Evolutionary conservation across 2,113 vertebrate species (phyloP), one percentile per base, ranked within the genome.

Genomic region (Nothocercus julius): DNA sequence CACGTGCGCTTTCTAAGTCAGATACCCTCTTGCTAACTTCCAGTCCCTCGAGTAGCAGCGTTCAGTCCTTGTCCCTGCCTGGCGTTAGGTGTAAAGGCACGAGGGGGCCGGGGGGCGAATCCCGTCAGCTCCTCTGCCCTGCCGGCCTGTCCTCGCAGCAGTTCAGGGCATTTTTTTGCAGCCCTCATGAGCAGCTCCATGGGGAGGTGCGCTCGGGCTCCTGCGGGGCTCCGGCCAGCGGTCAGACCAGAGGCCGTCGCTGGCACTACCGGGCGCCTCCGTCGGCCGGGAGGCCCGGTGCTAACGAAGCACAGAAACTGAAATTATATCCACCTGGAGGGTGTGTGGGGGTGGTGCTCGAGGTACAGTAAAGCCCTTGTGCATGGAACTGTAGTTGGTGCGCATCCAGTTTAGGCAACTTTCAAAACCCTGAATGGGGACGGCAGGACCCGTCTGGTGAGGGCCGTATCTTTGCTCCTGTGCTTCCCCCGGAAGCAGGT

Each of bases 291-390:
- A 91, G 81, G 82, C 68, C 62, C 36, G 42, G 81, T 6, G 11
- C 80, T 87, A 95, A 92, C 61, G 78, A 88, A 80, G 94, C 90
- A 53, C 27, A 83, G 89, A 90, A 91, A 79, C 45, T 56, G 82
- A 84, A 85, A 84, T 81, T 42, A 38, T n/a, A 54, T 90, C 84
- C 88, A 16, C 94, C 62, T 54, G 64, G 38, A 61, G 38, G 66
- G 63, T 12, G 25, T 12, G 13, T 4, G 49, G 53, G 53, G 11
- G 86, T 67, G n/a, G n/a, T 0, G 8, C 58, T 94, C 75, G 87
- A 85, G 93, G 94, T 86, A 92, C 82, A 72, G 95, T 74, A 64
- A 80, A 88, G 59, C 73, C 87, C 69, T 66, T 62, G 38, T 78
- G 59, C 58, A 5, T 47, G 79, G 64, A 59, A 62, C 73, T 85